These are phyloP conservation scores for Pecten maximus DNA, from an alignment of 2,888 invertebrate genomes.

Conservation along the genomic window DNA sequence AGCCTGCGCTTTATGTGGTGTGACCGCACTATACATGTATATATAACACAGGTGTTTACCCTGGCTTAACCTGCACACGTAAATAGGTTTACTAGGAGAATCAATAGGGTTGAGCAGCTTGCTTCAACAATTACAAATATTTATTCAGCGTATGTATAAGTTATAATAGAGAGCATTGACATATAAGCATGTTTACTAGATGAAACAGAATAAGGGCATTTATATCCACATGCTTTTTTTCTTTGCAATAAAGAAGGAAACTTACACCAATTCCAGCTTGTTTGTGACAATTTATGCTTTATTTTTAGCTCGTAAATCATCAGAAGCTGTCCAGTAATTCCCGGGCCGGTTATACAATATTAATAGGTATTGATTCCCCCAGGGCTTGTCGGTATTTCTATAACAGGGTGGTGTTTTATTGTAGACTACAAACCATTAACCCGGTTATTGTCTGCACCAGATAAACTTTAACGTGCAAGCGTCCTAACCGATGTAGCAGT, in stretches of 20 bases:
- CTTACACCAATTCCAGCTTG: not conserved
- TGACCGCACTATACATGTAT: not conserved
- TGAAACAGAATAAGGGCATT: not conserved
- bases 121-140: not conserved
- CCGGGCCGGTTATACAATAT: not conserved
- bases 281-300: conserved; percentile 5
- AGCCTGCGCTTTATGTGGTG: not conserved
- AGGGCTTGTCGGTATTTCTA: not conserved
- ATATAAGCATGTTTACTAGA: not conserved
- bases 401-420: not conserved
- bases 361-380: not conserved
- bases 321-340: not conserved
- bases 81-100: not conserved
- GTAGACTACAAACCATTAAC: not conserved
- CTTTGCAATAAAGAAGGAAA: not conserved
- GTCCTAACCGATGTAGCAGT: not conserved
- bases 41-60: not conserved
- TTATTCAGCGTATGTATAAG: not conserved
- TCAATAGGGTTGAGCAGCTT: not conserved
- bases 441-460: not conserved
- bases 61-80: not conserved
- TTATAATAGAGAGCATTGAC: not conserved
- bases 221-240: not conserved
- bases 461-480: not conserved
- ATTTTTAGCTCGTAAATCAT: conserved; percentile 28